Base-by-base conservation (phyloP, 1,140 invertebrate species). In the Hylaeus anthracinus region DNA sequence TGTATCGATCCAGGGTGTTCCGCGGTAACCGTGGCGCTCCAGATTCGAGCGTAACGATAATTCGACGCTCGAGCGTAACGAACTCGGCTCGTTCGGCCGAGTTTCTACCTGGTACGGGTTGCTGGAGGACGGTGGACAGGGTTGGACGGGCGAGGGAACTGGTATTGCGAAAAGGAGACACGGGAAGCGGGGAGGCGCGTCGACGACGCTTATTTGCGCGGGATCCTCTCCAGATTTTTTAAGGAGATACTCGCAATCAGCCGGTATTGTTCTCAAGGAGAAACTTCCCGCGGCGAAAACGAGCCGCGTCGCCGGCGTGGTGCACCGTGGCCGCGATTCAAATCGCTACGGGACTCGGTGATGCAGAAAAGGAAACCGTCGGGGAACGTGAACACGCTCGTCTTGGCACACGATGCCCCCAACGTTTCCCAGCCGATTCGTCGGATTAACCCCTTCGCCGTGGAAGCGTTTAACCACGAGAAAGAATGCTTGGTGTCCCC, bases 281-380 rank as follows among this genome's bases (percentile, higher is more conserved):
- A 87, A 87, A 87, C 88, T 84, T 81, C 91, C 91, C 82, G 86
- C 72, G 72, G 90, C 65, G 92, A 92, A 90, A 92, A 92, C 84
- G 82, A 92, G 88, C 65, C 67, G 48, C 85, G 83, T 86, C 88
- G 84, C 76, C 85, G 81, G 73, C 76, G 37, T 64, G 74, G 72
- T 88, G 81, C 81, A 84, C 58, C 66, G n/a, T 39, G 3, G 56
- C 60, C 71, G 53, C 71, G n/a, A 60, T 76, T 56, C n/a, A 45
- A 70, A 75, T 71, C 71, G 63, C 15, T 88, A 86, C 83, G 85
- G 58, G 66, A 64, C 88, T 92, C 83, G 85, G 91, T 6, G 39
- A 43, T 64, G 61, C 61, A 64, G 61, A 43, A 51, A 51, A 64
- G 61, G 37, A 64, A 43, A 64, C 41, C 61, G 39, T 39, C 1